Evolutionary conservation across 2,888 invertebrate species (phyloP), one percentile per base, ranked within the genome.

Genomic region (Tachina fera): DNA sequence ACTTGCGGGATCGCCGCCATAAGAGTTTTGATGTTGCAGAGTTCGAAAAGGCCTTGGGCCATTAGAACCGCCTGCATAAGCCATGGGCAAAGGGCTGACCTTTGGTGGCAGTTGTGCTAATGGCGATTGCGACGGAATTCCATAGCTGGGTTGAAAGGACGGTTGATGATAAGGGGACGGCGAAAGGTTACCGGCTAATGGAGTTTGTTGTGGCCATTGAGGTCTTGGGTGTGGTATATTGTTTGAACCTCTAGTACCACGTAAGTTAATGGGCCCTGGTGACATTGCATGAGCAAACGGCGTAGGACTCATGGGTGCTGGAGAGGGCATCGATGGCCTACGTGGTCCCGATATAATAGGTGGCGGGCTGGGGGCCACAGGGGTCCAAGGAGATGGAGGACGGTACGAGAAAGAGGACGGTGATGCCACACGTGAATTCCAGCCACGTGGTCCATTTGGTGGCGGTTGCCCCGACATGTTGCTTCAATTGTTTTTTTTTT

Each of bases 351-450:
- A 94, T 89, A 95, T 95, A 85, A 95, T 94, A 5, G 96, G 96
- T n/a, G 96, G 96, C 1, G 96, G 96, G 88, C 96, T 95, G 1
- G 96, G 95, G 10, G 95, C 92, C 41, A 89, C 90, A 63, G 90
- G 90, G 1, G 92, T 91, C 94, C 96, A 96, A 68, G 96, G 96
- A 51, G 96, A 96, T 14, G 96, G 95, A 47, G 96, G 95, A 49
- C 96, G 95, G 92, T 95, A 96, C 89, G 95, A 94, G 87, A 95
- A 94, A 3, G 94, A 93, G 58, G 95, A 94, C 70, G 95, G 95
- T 90, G 94, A 88, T 41, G 92, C 90, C 10, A 89, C 89, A 83
- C 92, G 91, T 79, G 92, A 91, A 89, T 91, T 92, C 92, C 92
- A 92, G 89, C 93, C 91, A 90, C 92, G 91, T 88, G 93, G 91